A percentile compares a stretch with the other conserved stretches of the same genome.
phyloP scores from a whole-genome alignment of 1,140 invertebrate species.

The Meloidogyne exigua region DNA sequence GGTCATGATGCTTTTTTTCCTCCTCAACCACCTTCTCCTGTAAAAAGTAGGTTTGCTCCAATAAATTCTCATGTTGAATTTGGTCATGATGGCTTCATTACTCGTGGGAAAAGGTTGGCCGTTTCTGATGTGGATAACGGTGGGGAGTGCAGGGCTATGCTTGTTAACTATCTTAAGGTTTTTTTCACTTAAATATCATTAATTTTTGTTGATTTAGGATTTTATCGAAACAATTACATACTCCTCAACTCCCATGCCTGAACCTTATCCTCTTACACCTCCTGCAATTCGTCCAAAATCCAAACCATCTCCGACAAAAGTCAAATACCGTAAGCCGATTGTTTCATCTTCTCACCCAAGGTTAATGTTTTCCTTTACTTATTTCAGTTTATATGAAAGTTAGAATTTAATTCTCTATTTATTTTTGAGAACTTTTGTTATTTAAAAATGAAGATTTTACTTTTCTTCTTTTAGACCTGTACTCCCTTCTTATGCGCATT shows the following conservation, averaged over 20 bases:
- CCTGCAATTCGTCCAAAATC: too few relatives aligned
- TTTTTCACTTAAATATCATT: not conserved
- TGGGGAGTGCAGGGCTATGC: too few relatives aligned
- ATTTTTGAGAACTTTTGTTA: too few relatives aligned
- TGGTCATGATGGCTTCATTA: slow-evolving; percentile 6
- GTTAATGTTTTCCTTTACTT: not conserved
- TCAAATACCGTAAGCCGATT: not conserved
- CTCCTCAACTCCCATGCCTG: not conserved
- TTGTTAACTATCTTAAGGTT: not conserved
- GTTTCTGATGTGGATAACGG: not conserved
- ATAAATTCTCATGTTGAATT: not conserved
- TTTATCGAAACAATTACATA: not conserved
- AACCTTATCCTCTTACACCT: too few relatives aligned
- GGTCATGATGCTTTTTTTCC: not conserved
- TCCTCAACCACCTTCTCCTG: not conserved
- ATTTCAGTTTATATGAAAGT: too few relatives aligned
- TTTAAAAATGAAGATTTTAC: not conserved
- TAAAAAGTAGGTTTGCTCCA: not conserved
- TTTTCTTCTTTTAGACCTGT: not conserved
- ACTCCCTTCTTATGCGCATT: slow-evolving; percentile 11
- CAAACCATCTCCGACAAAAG: not conserved
- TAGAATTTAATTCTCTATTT: too few relatives aligned
- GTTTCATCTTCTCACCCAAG: not conserved
- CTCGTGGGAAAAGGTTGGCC: not conserved
- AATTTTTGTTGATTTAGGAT: not conserved